A percentile compares a stretch with the other conserved stretches of the same genome.
phyloP scores from a whole-genome alignment of 2,888 invertebrate genomes.

The Ormia ochracea region DNA sequence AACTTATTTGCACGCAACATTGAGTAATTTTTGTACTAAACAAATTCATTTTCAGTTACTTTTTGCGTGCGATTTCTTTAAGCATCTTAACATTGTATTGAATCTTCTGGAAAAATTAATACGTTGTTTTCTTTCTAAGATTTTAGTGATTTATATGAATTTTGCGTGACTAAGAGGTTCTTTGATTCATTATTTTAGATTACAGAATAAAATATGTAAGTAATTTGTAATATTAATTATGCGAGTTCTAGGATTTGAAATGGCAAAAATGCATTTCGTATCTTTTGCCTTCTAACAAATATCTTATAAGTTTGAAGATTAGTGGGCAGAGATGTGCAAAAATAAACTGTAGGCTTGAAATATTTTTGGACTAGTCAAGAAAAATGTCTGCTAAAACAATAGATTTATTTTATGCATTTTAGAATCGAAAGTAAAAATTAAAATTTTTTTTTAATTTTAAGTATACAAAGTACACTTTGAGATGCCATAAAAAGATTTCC shows the following conservation, averaged over 20 bases:
- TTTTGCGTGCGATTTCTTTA: not conserved
- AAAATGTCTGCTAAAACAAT: too few species aligned
- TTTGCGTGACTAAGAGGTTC: constrained; percentile 56
- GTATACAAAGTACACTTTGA: too few species aligned
- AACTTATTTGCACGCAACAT: constrained; percentile 59
- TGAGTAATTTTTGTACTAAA: constrained; percentile 36
- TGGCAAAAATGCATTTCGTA: too few species aligned
- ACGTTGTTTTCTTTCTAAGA: constrained; percentile 32
- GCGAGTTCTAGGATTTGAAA: constrained; percentile 36
- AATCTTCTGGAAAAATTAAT: not conserved
- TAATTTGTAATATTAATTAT: constrained; percentile 53
- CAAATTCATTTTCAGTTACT: not conserved
- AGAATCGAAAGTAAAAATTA: too few species aligned
- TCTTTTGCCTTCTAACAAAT: too few species aligned
- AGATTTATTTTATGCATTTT: too few species aligned
- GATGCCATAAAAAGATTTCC: too few species aligned
- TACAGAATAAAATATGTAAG: not conserved
- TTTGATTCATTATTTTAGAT: constrained; percentile 27
- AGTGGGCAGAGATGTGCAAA: too few species aligned
- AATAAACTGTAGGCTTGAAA: too few species aligned
- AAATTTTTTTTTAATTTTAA: too few species aligned
- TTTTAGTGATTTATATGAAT: constrained; percentile 37
- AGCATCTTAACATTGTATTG: not conserved
- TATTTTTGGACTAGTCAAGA: too few species aligned
- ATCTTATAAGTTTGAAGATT: too few species aligned